phyloP scores from a whole-genome alignment of 64 coral and sea anemone species.

The Stylophora pistillata region DNA sequence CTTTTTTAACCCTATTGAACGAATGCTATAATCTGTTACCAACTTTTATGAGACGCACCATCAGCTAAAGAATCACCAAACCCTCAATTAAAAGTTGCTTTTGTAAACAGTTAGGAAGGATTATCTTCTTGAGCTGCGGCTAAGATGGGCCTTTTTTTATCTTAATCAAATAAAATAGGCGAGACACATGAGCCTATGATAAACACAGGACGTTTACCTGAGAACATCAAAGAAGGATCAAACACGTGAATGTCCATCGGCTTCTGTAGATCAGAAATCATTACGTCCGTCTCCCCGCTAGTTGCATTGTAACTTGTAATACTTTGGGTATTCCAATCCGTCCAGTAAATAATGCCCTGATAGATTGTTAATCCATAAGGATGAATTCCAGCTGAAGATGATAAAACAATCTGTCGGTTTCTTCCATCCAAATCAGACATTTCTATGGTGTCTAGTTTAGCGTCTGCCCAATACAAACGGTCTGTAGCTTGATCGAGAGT shows the following conservation, averaged over 20 bases:
- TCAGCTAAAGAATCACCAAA: no score
- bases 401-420: background rate
- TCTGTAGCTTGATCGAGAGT: conserved; percentile 40
- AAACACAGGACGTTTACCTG: conserved; percentile 20
- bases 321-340: conserved; percentile 47
- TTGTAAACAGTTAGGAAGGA: no score
- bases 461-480: conserved; percentile 60
- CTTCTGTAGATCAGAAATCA: conserved; percentile 1
- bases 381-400: conserved; percentile 23
- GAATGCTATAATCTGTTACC: no score
- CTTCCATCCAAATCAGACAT: conserved; percentile 33
- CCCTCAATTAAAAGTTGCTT: no score
- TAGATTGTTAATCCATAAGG: conserved; percentile 55
- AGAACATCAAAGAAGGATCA: conserved; percentile 3
- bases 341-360: conserved; percentile 55
- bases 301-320: conserved; percentile 22
- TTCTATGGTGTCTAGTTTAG: conserved; percentile 47
- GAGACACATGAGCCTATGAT: no score
- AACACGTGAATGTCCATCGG: conserved; percentile 63
- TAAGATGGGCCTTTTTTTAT: no score
- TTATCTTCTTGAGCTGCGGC: no score
- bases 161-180: no score
- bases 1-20: no score
- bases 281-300: background rate
- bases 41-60: no score